These are phyloP conservation scores for Tangara arthus DNA, from an alignment of 2,797 vertebrate species.

Conservation along the genomic window DNA sequence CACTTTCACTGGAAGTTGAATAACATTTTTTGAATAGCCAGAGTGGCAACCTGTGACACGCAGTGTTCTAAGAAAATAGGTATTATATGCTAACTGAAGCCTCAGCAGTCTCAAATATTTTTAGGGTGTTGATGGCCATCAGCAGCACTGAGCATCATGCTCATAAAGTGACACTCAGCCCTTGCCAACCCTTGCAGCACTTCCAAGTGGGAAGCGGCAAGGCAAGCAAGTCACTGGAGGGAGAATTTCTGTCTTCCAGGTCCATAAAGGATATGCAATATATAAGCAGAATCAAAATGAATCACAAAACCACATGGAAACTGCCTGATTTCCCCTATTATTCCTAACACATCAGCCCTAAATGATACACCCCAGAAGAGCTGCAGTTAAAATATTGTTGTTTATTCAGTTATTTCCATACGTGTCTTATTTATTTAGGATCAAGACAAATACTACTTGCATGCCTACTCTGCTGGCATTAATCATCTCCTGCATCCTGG, in stretches of 20 bases:
- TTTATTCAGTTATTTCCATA: background rate
- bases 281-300: background rate
- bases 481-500: conserved; percentile 27
- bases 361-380: background rate
- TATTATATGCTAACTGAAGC: background rate
- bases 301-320: background rate
- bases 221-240: background rate
- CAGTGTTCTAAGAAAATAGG: background rate
- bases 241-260: background rate
- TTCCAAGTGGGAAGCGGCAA: background rate
- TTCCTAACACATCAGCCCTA: background rate
- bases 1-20: background rate
- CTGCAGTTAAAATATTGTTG: background rate
- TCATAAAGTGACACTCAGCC: background rate
- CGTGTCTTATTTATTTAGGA: background rate
- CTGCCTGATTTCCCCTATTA: background rate
- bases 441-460: background rate
- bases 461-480: background rate
- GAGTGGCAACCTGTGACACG: background rate
- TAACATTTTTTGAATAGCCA: background rate
- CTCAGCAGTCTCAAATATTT: background rate
- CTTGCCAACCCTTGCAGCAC: background rate
- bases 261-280: background rate
- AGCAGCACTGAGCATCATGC: background rate
- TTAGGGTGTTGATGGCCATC: background rate